Evolutionary conservation across 1,140 invertebrate species (phyloP).

Genomic region (Scaptomyza hsui): DNA sequence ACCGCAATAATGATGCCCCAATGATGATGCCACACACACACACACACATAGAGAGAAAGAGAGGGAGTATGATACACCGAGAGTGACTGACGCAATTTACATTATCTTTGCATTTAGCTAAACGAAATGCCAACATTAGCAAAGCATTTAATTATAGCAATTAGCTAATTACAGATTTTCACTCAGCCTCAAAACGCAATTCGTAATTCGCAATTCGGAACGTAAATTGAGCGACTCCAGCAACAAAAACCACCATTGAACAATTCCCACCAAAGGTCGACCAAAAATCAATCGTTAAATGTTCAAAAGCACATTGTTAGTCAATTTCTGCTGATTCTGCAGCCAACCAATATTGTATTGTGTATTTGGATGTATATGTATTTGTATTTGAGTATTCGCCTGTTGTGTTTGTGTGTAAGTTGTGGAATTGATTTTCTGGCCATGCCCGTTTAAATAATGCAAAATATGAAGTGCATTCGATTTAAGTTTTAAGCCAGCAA

Average conservation of each 20-base stretch:
- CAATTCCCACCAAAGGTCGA: conserved; percentile 5
- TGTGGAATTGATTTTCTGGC: conserved; percentile 23
- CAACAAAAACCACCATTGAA: background rate
- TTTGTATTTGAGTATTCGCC: background rate
- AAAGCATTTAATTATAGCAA: conserved; percentile 83
- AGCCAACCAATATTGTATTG: conserved; percentile 37
- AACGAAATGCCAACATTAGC: conserved; percentile 79
- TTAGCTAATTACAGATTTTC: conserved; percentile 82
- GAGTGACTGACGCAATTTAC: conserved; percentile 58
- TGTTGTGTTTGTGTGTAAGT: conserved; percentile 28
- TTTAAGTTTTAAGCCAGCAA: conserved; percentile 25
- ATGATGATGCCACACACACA: conserved; percentile 28
- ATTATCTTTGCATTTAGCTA: conserved; percentile 70
- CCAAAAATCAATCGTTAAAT: conserved; percentile 70
- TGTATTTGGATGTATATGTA: conserved; percentile 44
- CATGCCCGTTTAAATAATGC: conserved; percentile 27
- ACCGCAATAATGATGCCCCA: conserved; percentile 73
- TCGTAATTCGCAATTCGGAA: conserved; percentile 40
- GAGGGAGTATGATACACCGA: background rate
- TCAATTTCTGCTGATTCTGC: conserved; percentile 49
- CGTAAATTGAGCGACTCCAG: conserved; percentile 31
- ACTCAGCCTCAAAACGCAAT: conserved; percentile 23
- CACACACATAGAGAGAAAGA: background rate
- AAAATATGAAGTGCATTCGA: conserved; percentile 22
- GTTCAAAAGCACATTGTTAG: conserved; percentile 14